Evolutionary conservation across 30 jellyfish, hydroid and myxozoan genomes (phyloP).

Genomic region (Chrysaora quinquecirrha): DNA sequence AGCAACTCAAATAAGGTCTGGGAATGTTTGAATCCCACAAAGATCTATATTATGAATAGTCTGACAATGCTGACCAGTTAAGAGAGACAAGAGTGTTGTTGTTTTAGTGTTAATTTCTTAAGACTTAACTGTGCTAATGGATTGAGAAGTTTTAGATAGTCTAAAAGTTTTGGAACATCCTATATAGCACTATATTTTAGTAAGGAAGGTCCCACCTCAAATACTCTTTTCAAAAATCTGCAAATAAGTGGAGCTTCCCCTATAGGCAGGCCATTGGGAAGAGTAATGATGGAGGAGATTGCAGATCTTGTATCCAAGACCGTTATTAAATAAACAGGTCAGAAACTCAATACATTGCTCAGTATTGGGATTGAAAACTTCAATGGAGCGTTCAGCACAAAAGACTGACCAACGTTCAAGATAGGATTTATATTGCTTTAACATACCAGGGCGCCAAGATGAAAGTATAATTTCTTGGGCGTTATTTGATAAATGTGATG

Average conservation of each 20-base stretch:
- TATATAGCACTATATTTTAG: slow-evolving; percentile 21
- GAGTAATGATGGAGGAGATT: slow-evolving; percentile 23
- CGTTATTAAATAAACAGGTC: background rate
- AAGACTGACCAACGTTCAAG: background rate
- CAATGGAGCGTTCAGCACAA: no score
- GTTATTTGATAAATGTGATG: no score
- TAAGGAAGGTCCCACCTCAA: slow-evolving; percentile 44
- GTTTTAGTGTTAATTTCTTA: background rate
- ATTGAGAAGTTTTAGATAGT: background rate
- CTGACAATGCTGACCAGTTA: slow-evolving; percentile 48
- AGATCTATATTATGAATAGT: slow-evolving; percentile 23
- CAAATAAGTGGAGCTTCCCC: slow-evolving; percentile 31
- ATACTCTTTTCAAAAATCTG: slow-evolving; percentile 39
- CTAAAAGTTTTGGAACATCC: slow-evolving; percentile 35
- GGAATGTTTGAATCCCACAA: no score
- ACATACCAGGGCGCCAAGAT: slow-evolving; percentile 59
- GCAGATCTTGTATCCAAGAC: slow-evolving; percentile 44
- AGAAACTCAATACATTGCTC: slow-evolving; percentile 16
- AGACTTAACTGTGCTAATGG: background rate
- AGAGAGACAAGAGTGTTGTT: background rate
- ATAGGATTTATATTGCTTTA: slow-evolving; percentile 2
- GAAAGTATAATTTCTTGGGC: slow-evolving; percentile 11
- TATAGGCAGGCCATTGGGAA: background rate
- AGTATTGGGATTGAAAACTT: no score
- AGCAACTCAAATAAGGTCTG: no score